Percentiles rank a stretch among this genome's conserved stretches.
Conservation (phyloP, 2,113 vertebrate species). For the Pampusana beccarii region DNA sequence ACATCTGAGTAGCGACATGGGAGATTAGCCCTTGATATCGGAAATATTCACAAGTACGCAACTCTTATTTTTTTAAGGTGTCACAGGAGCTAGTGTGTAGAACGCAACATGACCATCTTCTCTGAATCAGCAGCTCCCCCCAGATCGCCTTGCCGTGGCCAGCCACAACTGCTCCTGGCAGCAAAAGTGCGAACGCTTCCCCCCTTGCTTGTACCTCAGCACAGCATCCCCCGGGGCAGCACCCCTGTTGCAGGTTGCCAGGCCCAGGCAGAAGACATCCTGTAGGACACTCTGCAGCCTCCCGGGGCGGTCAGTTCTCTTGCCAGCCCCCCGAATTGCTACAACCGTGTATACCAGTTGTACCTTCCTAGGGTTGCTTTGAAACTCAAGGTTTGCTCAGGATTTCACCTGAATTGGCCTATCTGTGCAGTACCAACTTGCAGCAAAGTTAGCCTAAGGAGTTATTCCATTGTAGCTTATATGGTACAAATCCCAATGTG, state of each 20-base stretch:
- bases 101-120: background rate
- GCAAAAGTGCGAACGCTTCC: background rate
- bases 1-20: rapidly evolving
- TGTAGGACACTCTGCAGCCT: background rate
- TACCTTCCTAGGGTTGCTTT: background rate
- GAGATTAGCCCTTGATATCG: background rate
- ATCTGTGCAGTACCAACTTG: background rate
- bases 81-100: rapidly evolving
- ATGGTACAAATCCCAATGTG: background rate
- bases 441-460: background rate
- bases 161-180: background rate
- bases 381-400: background rate
- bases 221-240: background rate
- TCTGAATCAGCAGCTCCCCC: background rate
- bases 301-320: background rate
- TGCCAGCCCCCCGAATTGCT: background rate
- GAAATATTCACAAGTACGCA: rapidly evolving
- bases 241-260: background rate
- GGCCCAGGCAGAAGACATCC: background rate
- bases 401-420: background rate
- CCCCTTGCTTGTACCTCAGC: background rate
- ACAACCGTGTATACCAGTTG: background rate
- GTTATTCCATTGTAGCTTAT: background rate
- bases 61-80: background rate
- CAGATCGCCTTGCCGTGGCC: background rate